Conservation (phyloP, 2,113 vertebrate genomes). For the Ailuropoda melanoleuca region DNA sequence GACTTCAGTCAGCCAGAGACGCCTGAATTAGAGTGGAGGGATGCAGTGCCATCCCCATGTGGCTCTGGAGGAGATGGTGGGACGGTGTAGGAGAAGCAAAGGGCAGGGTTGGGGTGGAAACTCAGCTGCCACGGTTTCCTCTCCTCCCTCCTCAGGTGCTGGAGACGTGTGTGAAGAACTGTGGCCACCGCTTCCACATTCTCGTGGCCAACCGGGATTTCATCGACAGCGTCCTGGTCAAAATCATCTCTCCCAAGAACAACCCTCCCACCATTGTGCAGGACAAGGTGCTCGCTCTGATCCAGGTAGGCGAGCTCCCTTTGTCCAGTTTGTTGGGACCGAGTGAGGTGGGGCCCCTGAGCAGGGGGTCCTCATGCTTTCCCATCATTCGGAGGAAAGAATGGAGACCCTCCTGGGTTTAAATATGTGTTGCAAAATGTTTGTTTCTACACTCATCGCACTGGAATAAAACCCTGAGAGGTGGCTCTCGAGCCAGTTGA, state of each 20-base stretch:
- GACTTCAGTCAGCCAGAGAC: neutral
- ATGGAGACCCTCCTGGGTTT: neutral
- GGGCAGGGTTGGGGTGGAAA: neutral
- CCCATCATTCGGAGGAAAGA: neutral
- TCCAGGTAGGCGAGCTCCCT: slow-evolving; percentile 89
- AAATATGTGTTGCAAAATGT: neutral
- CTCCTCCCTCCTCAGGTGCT: slow-evolving; percentile 87
- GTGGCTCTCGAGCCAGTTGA: neutral
- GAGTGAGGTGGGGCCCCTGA: neutral
- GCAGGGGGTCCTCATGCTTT: neutral
- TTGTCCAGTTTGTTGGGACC: neutral
- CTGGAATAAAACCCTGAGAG: neutral
- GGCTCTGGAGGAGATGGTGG: fast-evolving
- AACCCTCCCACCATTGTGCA: slow-evolving; percentile 98
- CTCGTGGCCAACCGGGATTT: slow-evolving; percentile 97
- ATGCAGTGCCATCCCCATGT: neutral
- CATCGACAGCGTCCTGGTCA: slow-evolving; percentile 96
- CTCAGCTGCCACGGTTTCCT: neutral
- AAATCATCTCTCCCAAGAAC: slow-evolving; percentile 97
- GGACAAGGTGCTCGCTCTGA: slow-evolving; percentile 97
- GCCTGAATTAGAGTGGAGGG: neutral
- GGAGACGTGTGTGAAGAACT: slow-evolving; percentile 99
- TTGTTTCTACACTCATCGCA: neutral
- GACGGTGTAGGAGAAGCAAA: neutral
- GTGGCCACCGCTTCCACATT: slow-evolving; percentile 97